Base-by-base conservation (phyloP, 2,797 vertebrate genomes). In the Ptychobarbus kaznakovi region DNA sequence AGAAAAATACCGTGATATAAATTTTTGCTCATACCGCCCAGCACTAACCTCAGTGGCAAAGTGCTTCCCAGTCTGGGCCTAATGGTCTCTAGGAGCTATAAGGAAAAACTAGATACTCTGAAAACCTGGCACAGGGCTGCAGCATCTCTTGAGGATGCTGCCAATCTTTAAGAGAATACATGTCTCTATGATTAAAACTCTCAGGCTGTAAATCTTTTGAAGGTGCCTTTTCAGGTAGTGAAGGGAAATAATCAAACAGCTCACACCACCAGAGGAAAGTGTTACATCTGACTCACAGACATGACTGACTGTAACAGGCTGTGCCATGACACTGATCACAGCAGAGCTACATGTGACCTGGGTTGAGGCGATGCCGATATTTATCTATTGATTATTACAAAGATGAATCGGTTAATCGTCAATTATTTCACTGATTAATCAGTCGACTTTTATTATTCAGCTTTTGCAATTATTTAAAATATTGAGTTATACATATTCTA, bases 191-290 rank as follows among this genome's bases (percentile, higher is more conserved):
- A 61, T 44, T 72, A 18, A 6, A 66, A 83, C 25, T 75, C 70
- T 83, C 42, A 65, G 72, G 18, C 20, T 38, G 20, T 75, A 75
- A 83, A 83, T 82, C 51, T 61, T 32, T 38, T 72, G 35, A 72
- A 72, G 80, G 80, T 73, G 68, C 32, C 20, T 75, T 63, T 65
- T 51, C 53, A 46, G 38, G 40, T 73, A 46, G n/a, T 58, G 38
- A 82, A 73, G 53, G 40, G 68, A 16, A 82, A 61, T 82, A 32
- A 44, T 61, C 51, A 73, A 56, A 56, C 22, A 56, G 44, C 35
- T 56, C 46, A 81, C 32, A 46, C 25, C 15, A 40, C 53, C 53
- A 7, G 42, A 75, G 13, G 28, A 82, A 75, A 74, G 81, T 18
- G 70, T 38, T 75, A n/a, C 10, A 58, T 58, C 51, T 72, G 70